These are phyloP conservation scores for Vesta saturnalis DNA, from an alignment of 2,888 invertebrate genomes.

Conservation along the genomic window DNA sequence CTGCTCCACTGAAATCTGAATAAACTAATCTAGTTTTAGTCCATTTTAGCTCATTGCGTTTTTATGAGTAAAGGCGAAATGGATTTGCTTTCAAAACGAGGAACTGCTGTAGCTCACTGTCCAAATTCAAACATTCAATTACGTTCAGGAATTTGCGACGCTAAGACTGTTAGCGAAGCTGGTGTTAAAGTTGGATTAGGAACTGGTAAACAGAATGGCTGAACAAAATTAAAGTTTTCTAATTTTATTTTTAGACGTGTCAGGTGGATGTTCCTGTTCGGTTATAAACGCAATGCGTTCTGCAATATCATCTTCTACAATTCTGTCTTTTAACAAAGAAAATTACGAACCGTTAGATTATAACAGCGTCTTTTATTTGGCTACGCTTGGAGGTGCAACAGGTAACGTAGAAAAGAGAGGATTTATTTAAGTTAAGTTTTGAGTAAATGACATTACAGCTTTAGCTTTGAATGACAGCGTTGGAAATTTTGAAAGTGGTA, in stretches of 20 bases:
- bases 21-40: slow-evolving; percentile 59
- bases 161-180: slow-evolving; percentile 69
- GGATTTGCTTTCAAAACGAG: slow-evolving; percentile 67
- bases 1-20: neutral
- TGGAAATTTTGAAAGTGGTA: slow-evolving; percentile 83
- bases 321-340: slow-evolving; percentile 66
- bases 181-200: slow-evolving; percentile 84
- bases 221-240: neutral
- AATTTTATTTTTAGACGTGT: slow-evolving; percentile 70
- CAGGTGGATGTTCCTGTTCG: slow-evolving; percentile 82
- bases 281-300: slow-evolving; percentile 80
- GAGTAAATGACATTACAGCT: slow-evolving; percentile 65
- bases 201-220: slow-evolving; percentile 70
- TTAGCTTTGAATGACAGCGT: slow-evolving; percentile 76
- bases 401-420: slow-evolving; percentile 62
- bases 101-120: slow-evolving; percentile 83
- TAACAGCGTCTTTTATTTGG: slow-evolving; percentile 82
- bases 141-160: slow-evolving; percentile 84
- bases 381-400: slow-evolving; percentile 87
- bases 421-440: neutral
- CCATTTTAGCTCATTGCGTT: slow-evolving; percentile 88
- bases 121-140: slow-evolving; percentile 87
- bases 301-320: slow-evolving; percentile 78
- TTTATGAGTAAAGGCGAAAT: slow-evolving; percentile 78
- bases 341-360: slow-evolving; percentile 69